Conservation (phyloP, 2,797 vertebrate species). For the Protonibea diacanthus region DNA sequence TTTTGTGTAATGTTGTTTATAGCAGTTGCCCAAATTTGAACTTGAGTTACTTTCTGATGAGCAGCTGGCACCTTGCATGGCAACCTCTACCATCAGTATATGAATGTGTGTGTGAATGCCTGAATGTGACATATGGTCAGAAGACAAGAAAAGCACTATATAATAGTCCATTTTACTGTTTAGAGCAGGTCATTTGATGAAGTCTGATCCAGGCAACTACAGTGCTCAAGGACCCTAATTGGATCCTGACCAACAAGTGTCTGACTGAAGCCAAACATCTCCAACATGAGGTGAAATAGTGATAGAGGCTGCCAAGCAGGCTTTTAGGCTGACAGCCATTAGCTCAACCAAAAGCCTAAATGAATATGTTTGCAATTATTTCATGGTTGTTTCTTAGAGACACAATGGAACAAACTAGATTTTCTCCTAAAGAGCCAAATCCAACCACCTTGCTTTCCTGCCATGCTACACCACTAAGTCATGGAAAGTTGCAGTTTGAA, state of each 20-base stretch:
- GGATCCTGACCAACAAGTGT: slow-evolving; percentile 9
- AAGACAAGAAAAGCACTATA: too few relatives aligned
- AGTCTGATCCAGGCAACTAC: slow-evolving; percentile 10
- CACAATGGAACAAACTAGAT: slow-evolving; percentile 39
- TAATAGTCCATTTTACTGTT: too few relatives aligned
- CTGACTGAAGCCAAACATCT: slow-evolving; percentile 25
- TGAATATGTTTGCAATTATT: slow-evolving; percentile 42
- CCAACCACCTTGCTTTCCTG: slow-evolving; percentile 43
- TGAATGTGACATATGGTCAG: too few relatives aligned
- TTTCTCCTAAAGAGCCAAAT: slow-evolving; percentile 37
- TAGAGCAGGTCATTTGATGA: slow-evolving; percentile 6
- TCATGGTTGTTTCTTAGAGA: slow-evolving; percentile 43
- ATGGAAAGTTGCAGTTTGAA: slow-evolving; percentile 52
- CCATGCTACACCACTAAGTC: slow-evolving; percentile 13
- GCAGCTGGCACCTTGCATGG: too few relatives aligned
- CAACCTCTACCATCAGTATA: too few relatives aligned
- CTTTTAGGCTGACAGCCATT: slow-evolving; percentile 27
- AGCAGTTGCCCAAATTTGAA: neutral
- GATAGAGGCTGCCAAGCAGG: slow-evolving; percentile 22
- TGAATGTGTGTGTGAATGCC: too few relatives aligned
- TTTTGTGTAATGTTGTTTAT: slow-evolving; percentile 6
- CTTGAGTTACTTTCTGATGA: neutral
- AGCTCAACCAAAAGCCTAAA: slow-evolving; percentile 32
- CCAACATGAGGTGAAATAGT: neutral
- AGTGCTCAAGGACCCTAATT: slow-evolving; percentile 1